A percentile compares a stretch with the other conserved stretches of the same genome.
These are phyloP conservation scores for Sinocyclocheilus rhinocerous DNA, from an alignment of 2,113 vertebrate species.

Conservation along the genomic window DNA sequence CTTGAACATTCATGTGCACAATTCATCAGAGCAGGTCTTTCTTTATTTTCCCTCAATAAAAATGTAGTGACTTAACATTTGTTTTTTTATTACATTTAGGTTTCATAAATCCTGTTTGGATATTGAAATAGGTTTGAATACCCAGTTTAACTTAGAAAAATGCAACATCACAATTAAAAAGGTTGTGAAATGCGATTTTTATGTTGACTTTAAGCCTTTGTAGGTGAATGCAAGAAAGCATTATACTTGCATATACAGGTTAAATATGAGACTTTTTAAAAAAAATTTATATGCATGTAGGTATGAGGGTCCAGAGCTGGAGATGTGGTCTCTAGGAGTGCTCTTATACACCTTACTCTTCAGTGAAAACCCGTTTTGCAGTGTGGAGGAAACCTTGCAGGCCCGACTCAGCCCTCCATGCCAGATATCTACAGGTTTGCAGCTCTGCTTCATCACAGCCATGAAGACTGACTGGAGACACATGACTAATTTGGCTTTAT, in stretches of 20 bases:
- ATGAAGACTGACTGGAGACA: too few species aligned
- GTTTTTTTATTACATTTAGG: neutral
- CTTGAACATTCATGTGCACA: neutral
- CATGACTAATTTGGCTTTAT: too few species aligned
- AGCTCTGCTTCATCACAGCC: too few species aligned
- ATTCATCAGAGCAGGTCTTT: neutral
- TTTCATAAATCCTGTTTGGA: neutral
- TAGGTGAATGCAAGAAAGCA: neutral
- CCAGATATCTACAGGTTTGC: conserved; percentile 79
- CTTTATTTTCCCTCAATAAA: neutral
- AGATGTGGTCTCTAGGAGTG: conserved; percentile 96
- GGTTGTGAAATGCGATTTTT: neutral
- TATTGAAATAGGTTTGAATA: neutral
- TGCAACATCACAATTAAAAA: neutral
- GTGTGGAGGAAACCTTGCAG: conserved; percentile 85
- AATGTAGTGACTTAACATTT: neutral
- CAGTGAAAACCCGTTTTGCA: conserved; percentile 93
- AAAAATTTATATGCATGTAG: conserved; percentile 74
- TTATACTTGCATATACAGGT: neutral
- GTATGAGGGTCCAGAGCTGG: conserved; percentile 89
- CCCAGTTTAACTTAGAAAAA: neutral
- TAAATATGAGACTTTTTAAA: neutral
- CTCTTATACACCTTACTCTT: conserved; percentile 90
- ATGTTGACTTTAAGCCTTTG: neutral
- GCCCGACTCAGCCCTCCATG: conserved; percentile 78